Conservation (phyloP, 1,140 invertebrate genomes). For the Heliothis virescens region DNA sequence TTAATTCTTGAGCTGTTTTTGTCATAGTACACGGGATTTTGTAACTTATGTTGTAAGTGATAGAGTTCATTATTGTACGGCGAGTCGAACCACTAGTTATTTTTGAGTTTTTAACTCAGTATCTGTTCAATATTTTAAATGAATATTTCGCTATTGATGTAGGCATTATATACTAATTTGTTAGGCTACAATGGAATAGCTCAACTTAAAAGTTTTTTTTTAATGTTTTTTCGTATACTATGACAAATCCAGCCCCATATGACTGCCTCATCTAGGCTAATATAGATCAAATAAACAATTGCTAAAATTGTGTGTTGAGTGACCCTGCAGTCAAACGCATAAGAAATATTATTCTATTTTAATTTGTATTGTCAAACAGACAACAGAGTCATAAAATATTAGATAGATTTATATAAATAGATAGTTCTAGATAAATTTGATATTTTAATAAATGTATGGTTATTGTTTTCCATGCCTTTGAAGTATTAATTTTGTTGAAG, state of each 20-base stretch:
- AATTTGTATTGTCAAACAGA: slow-evolving; percentile 20
- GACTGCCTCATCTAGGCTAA: slow-evolving; percentile 32
- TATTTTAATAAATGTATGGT: slow-evolving; percentile 40
- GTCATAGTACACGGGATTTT: neutral
- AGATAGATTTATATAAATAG: slow-evolving; percentile 26
- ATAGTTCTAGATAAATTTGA: slow-evolving; percentile 40
- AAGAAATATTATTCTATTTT: slow-evolving; percentile 25
- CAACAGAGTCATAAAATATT: slow-evolving; percentile 36
- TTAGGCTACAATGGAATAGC: neutral
- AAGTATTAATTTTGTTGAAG: slow-evolving; percentile 48
- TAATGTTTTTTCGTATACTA: neutral
- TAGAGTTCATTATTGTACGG: neutral
- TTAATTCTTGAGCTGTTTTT: neutral
- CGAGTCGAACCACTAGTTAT: too few species aligned
- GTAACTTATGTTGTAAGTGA: neutral
- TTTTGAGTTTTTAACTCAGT: too few species aligned
- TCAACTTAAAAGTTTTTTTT: too few species aligned
- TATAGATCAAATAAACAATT: slow-evolving; percentile 10
- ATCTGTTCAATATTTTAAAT: too few species aligned
- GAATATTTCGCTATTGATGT: neutral
- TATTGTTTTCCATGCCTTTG: slow-evolving; percentile 34
- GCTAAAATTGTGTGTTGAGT: slow-evolving; percentile 6
- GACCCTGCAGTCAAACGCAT: slow-evolving; percentile 1
- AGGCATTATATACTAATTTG: too few species aligned
- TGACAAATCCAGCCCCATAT: slow-evolving; percentile 13